Evolutionary conservation across 2,113 vertebrate genomes (phyloP).

Genomic region (Microtus montanus): DNA sequence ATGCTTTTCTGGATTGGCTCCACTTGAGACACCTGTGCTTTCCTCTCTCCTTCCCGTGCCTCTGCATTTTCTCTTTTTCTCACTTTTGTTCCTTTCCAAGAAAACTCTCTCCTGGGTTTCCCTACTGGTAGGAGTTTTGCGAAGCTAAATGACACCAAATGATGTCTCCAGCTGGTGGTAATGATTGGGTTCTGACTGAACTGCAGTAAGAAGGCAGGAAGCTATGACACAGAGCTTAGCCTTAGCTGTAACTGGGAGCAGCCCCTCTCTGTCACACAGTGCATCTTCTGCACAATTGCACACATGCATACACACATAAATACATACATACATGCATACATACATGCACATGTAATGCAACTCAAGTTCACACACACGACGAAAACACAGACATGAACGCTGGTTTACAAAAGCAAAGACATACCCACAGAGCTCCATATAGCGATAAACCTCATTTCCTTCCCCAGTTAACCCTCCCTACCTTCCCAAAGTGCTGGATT

Average conservation of each 20-base stretch:
- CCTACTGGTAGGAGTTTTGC: background rate
- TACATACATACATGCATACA: background rate
- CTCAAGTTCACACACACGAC: background rate
- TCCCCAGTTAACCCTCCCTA: background rate
- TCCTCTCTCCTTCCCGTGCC: conserved; percentile 17
- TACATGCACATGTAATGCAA: background rate
- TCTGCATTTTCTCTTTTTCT: conserved; percentile 38
- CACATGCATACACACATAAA: background rate
- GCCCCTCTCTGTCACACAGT: background rate
- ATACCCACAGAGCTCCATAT: background rate
- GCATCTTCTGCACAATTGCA: background rate
- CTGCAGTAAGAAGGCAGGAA: background rate
- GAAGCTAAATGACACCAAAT: conserved; percentile 66
- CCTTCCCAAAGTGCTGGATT: background rate
- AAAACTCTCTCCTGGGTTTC: conserved; percentile 44
- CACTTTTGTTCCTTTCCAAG: conserved; percentile 34
- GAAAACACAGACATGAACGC: background rate
- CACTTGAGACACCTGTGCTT: background rate
- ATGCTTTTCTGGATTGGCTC: background rate
- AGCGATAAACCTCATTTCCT: background rate
- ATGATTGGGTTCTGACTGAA: conserved; percentile 47
- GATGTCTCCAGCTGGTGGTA: conserved; percentile 62
- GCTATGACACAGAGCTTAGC: background rate
- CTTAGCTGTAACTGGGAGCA: background rate
- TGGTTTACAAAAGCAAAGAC: background rate